Conservation (phyloP, 2,888 invertebrate genomes). For the Lasioglossum morio region DNA sequence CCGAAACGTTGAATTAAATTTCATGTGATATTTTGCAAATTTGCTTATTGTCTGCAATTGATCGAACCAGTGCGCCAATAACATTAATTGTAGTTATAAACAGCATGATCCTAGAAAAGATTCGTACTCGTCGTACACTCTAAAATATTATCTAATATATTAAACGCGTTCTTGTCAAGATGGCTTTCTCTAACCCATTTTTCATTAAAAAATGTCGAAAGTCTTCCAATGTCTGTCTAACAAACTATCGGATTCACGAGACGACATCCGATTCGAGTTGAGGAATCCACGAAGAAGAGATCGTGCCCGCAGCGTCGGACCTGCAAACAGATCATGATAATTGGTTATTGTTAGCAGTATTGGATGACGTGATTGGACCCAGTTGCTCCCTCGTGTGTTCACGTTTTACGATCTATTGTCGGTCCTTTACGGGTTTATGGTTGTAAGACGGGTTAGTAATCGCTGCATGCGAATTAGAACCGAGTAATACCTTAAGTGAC, state of each 20-base stretch:
- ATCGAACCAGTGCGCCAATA: no score
- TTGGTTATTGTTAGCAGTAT: constrained; percentile 1
- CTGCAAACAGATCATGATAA: constrained; percentile 1
- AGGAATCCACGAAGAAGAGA: background rate
- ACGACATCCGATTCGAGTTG: background rate
- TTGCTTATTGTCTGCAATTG: no score
- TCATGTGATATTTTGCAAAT: no score
- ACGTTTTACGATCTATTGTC: constrained; percentile 27
- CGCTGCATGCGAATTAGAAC: constrained; percentile 23
- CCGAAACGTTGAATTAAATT: no score
- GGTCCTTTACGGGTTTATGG: constrained; percentile 11
- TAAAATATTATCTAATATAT: background rate
- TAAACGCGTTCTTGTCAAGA: no score
- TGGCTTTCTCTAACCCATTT: background rate
- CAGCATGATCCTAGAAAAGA: background rate
- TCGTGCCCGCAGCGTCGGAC: background rate
- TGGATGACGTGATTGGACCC: constrained; percentile 1
- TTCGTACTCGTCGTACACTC: no score
- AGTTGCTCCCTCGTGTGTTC: background rate
- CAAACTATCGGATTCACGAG: background rate
- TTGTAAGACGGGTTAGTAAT: constrained; percentile 22
- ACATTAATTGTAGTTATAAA: no score
- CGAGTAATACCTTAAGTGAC: constrained; percentile 25
- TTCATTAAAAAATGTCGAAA: background rate
- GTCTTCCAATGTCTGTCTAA: background rate